These are phyloP conservation scores for Sinohyriopsis cumingii DNA, from an alignment of 2,888 invertebrate species.

Conservation along the genomic window DNA sequence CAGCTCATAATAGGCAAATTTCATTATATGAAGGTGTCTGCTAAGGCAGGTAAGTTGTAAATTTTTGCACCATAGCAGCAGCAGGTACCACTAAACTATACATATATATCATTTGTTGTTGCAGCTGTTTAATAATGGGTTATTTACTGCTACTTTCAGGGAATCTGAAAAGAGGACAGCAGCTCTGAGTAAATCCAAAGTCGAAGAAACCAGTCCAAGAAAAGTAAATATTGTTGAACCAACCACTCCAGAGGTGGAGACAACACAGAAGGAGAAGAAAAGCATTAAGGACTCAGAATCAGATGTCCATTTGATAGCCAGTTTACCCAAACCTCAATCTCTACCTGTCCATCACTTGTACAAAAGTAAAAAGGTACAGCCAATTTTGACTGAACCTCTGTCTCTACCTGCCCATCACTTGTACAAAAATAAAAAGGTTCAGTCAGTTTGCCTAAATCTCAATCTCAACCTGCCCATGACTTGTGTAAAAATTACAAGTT, in stretches of 20 bases:
- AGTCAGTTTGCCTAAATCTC: no score
- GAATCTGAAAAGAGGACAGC: constrained; percentile 58
- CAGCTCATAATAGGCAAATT: no score
- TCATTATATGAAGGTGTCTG: no score
- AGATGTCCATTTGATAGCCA: constrained; percentile 53
- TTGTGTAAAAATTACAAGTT: no score
- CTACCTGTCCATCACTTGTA: constrained; percentile 57
- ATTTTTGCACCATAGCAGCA: no score
- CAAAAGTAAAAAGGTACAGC: constrained; percentile 37
- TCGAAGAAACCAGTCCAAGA: constrained; percentile 34
- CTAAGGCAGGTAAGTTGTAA: no score
- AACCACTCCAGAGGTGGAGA: constrained; percentile 28
- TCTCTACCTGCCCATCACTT: constrained; percentile 57
- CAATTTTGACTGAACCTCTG: constrained; percentile 55
- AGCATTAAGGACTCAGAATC: constrained; percentile 31
- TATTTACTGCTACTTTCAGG: constrained; percentile 31
- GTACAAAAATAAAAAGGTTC: constrained; percentile 30
- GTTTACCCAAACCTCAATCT: constrained; percentile 62
- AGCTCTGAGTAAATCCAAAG: constrained; percentile 42
- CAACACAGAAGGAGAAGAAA: constrained; percentile 27
- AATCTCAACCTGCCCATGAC: no score
- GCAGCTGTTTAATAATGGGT: neutral
- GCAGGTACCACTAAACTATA: no score
- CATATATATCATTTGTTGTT: no score
- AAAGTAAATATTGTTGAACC: constrained; percentile 24